Conservation (phyloP, 1,140 invertebrate genomes). For the Holcopasites calliopsidis region DNA sequence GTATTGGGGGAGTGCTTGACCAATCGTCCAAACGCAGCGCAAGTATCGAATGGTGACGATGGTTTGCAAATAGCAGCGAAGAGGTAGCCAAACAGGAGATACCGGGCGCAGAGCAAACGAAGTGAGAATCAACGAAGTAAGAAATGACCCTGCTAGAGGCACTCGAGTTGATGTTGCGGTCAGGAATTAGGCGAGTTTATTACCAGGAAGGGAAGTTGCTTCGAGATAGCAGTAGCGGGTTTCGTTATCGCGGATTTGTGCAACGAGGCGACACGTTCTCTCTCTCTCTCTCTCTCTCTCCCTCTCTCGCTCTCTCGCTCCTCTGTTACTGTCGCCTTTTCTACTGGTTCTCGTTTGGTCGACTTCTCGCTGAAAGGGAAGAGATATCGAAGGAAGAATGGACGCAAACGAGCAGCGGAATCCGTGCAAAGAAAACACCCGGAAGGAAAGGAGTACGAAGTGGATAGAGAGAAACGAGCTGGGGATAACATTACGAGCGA, state of each 20-base stretch:
- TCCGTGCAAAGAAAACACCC: conserved; percentile 18
- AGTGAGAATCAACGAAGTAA: conserved; percentile 61
- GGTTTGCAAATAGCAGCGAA: background rate
- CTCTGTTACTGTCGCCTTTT: conserved; percentile 12
- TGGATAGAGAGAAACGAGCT: conserved; percentile 15
- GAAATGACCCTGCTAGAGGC: conserved; percentile 56
- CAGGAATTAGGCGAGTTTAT: conserved; percentile 62
- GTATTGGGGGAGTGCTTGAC: no score
- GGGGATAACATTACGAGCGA: conserved; percentile 48
- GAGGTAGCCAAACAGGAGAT: conserved; percentile 25
- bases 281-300: background rate
- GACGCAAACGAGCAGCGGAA: conserved; percentile 2
- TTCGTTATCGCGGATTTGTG: conserved; percentile 59
- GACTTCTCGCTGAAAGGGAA: conserved; percentile 10
- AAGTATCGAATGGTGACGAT: conserved; percentile 8
- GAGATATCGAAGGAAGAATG: conserved; percentile 19
- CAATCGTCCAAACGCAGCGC: no score
- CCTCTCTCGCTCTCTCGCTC: background rate
- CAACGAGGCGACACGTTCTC: conserved; percentile 45
- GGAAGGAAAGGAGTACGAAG: conserved; percentile 1
- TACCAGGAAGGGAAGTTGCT: conserved; percentile 52
- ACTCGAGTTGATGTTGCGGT: conserved; percentile 54
- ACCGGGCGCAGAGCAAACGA: conserved; percentile 44
- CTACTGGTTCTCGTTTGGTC: background rate
- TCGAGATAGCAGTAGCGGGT: conserved; percentile 48